A percentile compares a stretch with the other conserved stretches of the same genome.
phyloP scores from a whole-genome alignment of 2,113 vertebrate genomes.

The Calyptomena viridis region DNA sequence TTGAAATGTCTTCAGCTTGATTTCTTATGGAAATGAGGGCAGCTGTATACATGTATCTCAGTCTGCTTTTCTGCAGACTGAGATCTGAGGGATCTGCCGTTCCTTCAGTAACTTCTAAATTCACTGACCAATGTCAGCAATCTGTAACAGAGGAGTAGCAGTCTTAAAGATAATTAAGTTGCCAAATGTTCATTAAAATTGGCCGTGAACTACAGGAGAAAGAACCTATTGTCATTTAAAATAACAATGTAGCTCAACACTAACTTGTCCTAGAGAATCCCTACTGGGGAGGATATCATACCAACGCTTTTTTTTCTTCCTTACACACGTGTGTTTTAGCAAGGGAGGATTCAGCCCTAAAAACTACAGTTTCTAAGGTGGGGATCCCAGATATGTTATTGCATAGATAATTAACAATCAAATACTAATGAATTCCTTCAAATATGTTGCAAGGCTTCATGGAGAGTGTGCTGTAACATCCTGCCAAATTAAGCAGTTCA shows the following conservation, averaged over 20 bases:
- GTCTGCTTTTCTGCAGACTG: background rate
- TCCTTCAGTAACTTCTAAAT: background rate
- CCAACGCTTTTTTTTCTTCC: background rate
- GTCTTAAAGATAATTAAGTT: constrained; percentile 3
- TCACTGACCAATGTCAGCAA: background rate
- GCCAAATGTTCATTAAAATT: background rate
- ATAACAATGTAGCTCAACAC: background rate
- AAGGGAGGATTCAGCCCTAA: background rate
- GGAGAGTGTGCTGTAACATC: background rate
- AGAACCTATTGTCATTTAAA: constrained; percentile 5
- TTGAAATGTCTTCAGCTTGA: constrained; percentile 12
- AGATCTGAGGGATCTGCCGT: background rate
- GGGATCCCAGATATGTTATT: background rate
- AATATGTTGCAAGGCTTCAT: background rate
- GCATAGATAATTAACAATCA: background rate
- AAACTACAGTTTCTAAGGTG: background rate
- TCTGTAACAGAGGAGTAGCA: background rate
- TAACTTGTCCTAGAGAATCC: constrained; percentile 1
- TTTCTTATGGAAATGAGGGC: constrained; percentile 24
- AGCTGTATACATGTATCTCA: background rate
- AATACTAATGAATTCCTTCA: background rate
- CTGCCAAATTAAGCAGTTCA: background rate
- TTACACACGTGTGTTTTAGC: background rate
- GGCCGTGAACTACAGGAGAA: background rate
- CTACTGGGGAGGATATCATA: background rate